Base-by-base conservation (phyloP, 35 echinoderm and acorn worm species). In the Lytechinus pictus region DNA sequence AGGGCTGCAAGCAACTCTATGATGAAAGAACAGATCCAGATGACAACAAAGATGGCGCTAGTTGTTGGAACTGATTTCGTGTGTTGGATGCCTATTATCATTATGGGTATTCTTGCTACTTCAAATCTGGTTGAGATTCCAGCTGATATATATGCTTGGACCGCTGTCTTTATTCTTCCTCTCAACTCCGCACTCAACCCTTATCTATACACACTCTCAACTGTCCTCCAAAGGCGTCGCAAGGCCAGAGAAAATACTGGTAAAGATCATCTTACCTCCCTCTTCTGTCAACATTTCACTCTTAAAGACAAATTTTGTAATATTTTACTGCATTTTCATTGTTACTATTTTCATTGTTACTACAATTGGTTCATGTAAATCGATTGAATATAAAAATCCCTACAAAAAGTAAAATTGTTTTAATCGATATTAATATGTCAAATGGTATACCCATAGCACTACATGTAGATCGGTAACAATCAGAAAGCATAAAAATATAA, bases 51-150 rank as follows among this genome's bases (percentile, higher is more conserved):
- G 72, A 95, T 98, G 58, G 91, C 96, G 14, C 53, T 97, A 1
- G 53, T 98, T 52, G 97, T 98, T 27, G 79, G 60, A 52, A 96
- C 97, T 14, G 96, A 98, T 86, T 87, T 98, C 27, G 14, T 91
- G 1, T 98, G 97, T 79, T 98, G 97, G 97, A n/a, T 98, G 57
- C 97, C 97, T 21, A 96, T 98, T 9, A 97, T 98, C 54, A 57
- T 97, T n/a, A 98, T 98, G 96, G 96, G 96, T 4, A 58, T 98
- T 13, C 54, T 96, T 14, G 92, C 92, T 54, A 93, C 14, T 9
- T 55, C 92, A 5, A 54, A 57, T 55, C 91, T 86, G 89, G 91
- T 97, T 4, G 19, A 94, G 27, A 97, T 97, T 55, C 95, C 95
- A 9, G 57, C 79, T 86, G 86, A 86, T 24, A 86, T 97, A 19